A percentile compares a stretch with the other conserved stretches of the same genome.
phyloP scores from a whole-genome alignment of 53 echinoderm and acorn worm species.

The Crossaster papposus region DNA sequence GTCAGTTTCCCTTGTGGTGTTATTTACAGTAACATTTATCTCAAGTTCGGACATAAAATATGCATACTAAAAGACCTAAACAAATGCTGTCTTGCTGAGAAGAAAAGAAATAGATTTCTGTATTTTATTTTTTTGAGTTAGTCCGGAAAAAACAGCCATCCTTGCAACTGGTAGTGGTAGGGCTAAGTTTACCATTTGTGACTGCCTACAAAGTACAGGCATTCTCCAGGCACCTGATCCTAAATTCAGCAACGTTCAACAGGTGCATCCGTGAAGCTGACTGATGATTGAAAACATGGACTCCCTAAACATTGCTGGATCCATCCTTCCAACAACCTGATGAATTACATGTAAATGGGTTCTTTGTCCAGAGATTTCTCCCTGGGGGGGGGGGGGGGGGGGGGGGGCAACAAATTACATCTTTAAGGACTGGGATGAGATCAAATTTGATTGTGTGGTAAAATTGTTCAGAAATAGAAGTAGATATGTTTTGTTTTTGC shows the following conservation, averaged over 20 bases:
- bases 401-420: not conserved
- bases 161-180: not conserved
- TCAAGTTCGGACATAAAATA: no score
- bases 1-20: no score
- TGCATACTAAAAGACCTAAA: no score
- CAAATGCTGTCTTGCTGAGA: no score
- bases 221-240: not conserved
- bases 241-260: not conserved
- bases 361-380: not conserved
- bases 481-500: not conserved
- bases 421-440: not conserved
- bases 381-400: no score
- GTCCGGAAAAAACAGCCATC: not conserved
- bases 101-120: no score
- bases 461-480: not conserved
- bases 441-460: not conserved
- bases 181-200: not conserved
- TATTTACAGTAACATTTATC: no score
- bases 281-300: not conserved
- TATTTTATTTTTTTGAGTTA: not conserved
- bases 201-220: not conserved
- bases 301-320: not conserved
- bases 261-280: not conserved
- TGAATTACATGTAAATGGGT: not conserved
- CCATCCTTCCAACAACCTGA: not conserved